Evolutionary conservation across 2,797 vertebrate genomes (phyloP), one percentile per base, ranked within the genome.

Genomic region (Sylvilagus floridanus): DNA sequence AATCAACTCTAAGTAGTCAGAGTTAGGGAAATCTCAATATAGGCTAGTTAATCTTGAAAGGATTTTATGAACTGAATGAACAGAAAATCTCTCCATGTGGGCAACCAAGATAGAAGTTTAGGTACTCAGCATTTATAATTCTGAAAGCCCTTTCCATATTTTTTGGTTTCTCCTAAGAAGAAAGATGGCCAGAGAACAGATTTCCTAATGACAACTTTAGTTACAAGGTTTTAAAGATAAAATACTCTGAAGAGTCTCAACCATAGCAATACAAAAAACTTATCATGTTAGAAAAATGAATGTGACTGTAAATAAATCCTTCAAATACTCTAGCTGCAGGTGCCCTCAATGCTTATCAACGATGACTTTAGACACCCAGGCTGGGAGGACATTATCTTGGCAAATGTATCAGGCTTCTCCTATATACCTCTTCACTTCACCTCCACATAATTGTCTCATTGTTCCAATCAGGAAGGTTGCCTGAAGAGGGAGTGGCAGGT

Each of bases 1-100:
- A 90, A 22, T 69, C 89, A 92, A 71, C 35, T 78, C 47, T 62
- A 73, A 87, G 30, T 54, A 57, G 32, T 47, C 60, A 88, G 6
- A 92, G 19, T 28, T 92, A 63, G 35, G 90, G n/a, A 26, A 78
- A 83, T 78, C 76, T 92, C 86, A 92, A 22, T 35, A 62, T 4
- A 81, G 63, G 30, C 12, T 30, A 66, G 19, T 47, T n/a, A 62
- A 68, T 69, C 75, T 75, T 52, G 22, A 92, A 69, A 81, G 26
- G 85, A 91, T 35, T 88, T n/a, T 84, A 83, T 76, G 14, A 79
- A n/a, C 16, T 63, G 82, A 96, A 92, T 9, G 42, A 24, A 52
- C 30, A 81, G 75, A 37, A 88, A 85, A 47, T 75, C 68, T 84
- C 60, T 78, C 16, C 6, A 4, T 81, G 66, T 68, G 50, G 22